Evolutionary conservation across 2,113 vertebrate genomes (phyloP), one percentile per base, ranked within the genome.

Genomic region (Electrona antarctica): DNA sequence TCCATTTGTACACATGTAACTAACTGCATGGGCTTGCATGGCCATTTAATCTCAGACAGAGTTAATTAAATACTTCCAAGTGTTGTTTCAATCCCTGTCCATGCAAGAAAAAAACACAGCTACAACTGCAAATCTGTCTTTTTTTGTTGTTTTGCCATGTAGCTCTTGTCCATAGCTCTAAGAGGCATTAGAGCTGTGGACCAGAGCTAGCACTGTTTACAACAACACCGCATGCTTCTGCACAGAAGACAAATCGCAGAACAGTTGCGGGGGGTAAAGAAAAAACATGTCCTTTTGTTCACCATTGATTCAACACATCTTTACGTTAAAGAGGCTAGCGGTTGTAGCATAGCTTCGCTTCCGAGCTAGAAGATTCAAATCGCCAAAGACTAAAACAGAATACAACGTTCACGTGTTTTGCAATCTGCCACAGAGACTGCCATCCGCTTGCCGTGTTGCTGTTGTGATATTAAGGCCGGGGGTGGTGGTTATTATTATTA

Each of bases 241-340:
- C n/a, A n/a, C 6, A 54, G 10, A 12, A 54, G 12, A 54, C 52
- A n/a, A 21, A 21, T 21, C 21, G 21, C 21, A 21, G 21, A 21
- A 21, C 2, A 41, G 33, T 41, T 41, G 33, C 3, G 33, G 33
- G 33, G 33, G 33, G 33, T 41, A 41, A 41, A 41, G 33, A 41
- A 41, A 41, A 41, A 41, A 1, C 33, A 3, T 41, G 33, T 41
- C 33, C 33, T 41, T 41, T 41, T 41, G 33, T 41, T 41, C 33
- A 41, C 33, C 33, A 41, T 41, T 41, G 3, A 41, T 4, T 21
- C 33, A 41, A 41, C 33, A 41, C 33, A 41, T 41, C 33, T 41
- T 41, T 41, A 41, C 33, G 33, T 41, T 41, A 41, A 21, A 6
- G 33, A 41, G 33, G 33, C 71, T 89, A 91, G 63, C 83, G 70